phyloP scores from a whole-genome alignment of 2,113 vertebrate species.

The Arizona elegans region DNA sequence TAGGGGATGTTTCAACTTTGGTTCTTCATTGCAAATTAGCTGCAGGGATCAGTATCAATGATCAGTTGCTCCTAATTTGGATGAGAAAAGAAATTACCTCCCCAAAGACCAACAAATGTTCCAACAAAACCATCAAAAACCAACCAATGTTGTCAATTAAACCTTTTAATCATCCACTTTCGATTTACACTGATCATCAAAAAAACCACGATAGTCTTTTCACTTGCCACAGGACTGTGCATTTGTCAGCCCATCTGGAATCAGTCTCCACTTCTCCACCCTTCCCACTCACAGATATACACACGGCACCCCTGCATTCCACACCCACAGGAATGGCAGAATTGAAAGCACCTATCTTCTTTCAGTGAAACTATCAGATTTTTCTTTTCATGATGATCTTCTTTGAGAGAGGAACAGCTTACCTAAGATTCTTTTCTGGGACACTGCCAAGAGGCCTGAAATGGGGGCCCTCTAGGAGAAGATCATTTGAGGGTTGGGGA shows the following conservation, averaged over 20 bases:
- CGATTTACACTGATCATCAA: conserved; percentile 19
- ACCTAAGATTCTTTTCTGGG: neutral
- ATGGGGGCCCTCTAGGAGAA: neutral
- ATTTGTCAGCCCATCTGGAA: neutral
- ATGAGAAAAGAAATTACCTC: neutral
- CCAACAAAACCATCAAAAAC: neutral
- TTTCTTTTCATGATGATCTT: conserved; percentile 5
- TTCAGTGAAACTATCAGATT: conserved; percentile 2
- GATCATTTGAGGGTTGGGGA: neutral
- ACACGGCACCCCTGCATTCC: neutral
- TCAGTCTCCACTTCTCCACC: neutral
- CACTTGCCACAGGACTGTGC: neutral
- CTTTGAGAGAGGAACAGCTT: neutral
- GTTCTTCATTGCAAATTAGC: neutral
- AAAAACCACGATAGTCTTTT: neutral
- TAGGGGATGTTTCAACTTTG: neutral
- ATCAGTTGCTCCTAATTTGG: neutral
- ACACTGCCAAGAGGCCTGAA: neutral
- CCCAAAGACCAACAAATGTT: neutral
- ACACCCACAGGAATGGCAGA: neutral
- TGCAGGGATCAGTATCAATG: neutral
- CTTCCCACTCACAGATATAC: neutral
- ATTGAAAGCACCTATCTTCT: neutral
- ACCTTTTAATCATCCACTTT: conserved; percentile 6
- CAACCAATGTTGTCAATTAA: neutral